Evolutionary conservation across 2,888 invertebrate species (phyloP).

Genomic region (Drosophila barbarae): DNA sequence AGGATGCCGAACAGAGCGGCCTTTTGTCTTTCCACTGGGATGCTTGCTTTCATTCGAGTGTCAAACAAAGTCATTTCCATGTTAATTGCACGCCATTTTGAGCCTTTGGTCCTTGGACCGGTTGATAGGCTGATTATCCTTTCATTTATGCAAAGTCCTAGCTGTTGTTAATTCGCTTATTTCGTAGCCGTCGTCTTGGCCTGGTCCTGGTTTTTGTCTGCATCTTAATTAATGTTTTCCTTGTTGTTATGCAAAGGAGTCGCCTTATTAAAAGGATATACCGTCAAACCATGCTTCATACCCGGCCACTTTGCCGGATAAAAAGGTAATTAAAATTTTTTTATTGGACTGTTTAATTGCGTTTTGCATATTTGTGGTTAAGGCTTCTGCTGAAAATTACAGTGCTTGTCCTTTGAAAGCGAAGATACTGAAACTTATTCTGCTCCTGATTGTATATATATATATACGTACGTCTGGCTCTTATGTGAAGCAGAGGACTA

Average conservation of each 20-base stretch:
- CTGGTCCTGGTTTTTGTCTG: slow-evolving; percentile 55
- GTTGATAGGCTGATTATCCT: slow-evolving; percentile 77
- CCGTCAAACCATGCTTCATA: slow-evolving; percentile 26
- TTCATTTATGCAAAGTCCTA: slow-evolving; percentile 77
- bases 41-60: slow-evolving; percentile 52
- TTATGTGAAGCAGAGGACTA: slow-evolving; percentile 36
- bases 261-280: slow-evolving; percentile 69
- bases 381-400: not conserved
- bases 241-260: slow-evolving; percentile 66
- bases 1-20: slow-evolving; percentile 27
- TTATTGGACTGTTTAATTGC: slow-evolving; percentile 63
- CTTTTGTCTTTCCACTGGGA: slow-evolving; percentile 55
- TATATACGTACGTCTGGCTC: slow-evolving; percentile 4
- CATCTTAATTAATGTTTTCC: slow-evolving; percentile 74
- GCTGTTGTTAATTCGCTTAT: slow-evolving; percentile 77
- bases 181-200: slow-evolving; percentile 50
- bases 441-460: slow-evolving; percentile 19
- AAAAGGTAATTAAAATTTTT: slow-evolving; percentile 68
- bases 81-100: slow-evolving; percentile 75
- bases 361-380: slow-evolving; percentile 67
- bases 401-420: not conserved
- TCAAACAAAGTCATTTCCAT: slow-evolving; percentile 74
- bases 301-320: slow-evolving; percentile 56
- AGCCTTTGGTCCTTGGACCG: slow-evolving; percentile 34
- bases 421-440: not conserved